Evolutionary conservation across 2,888 invertebrate genomes (phyloP), one percentile per base, ranked within the genome.

Genomic region (Cinara cedri): DNA sequence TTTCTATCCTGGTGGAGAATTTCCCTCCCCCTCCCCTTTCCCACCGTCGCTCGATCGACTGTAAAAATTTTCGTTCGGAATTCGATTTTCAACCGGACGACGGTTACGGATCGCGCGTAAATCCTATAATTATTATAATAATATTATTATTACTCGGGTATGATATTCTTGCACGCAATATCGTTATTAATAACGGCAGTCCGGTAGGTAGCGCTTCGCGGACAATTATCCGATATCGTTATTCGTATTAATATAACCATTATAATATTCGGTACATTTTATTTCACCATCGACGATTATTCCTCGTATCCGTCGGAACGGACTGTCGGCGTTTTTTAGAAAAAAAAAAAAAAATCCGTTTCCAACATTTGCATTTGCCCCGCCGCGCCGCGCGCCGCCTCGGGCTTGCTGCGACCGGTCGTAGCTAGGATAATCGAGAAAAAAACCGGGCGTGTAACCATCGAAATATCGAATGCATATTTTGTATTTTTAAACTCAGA

Each of bases 201-300:
- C 66, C 66, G 49, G 49, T 51, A 66, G 66, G 66, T 68, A 49
- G 66, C 66, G 66, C n/a, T 42, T 19, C 16, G 19, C 49, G 66
- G 3, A n/a, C 16, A 1, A 10, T 49, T 24, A 34, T 66, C 21
- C 57, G 11, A 34, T 34, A 34, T 6, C 34, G 34, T 34, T 34
- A 34, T 34, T 34, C 34, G n/a, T n/a, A n/a, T n/a, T n/a, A n/a
- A n/a, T n/a, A n/a, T n/a, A 34, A 34, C 34, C 3, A 34, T 34
- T 34, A 34, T 6, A 3, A 34, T 34, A 34, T 34, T 34, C 34
- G 6, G 6, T 34, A 6, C 34, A 6, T 34, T 34, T 34, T 34
- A 4, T 34, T 34, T 34, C 6, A n/a, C n/a, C n/a, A n/a, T n/a
- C n/a, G n/a, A n/a, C n/a, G n/a, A n/a, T 34, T 34, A 4, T 34